These are phyloP conservation scores for Luscinia luscinia DNA, from an alignment of 2,797 vertebrate species.

Conservation along the genomic window DNA sequence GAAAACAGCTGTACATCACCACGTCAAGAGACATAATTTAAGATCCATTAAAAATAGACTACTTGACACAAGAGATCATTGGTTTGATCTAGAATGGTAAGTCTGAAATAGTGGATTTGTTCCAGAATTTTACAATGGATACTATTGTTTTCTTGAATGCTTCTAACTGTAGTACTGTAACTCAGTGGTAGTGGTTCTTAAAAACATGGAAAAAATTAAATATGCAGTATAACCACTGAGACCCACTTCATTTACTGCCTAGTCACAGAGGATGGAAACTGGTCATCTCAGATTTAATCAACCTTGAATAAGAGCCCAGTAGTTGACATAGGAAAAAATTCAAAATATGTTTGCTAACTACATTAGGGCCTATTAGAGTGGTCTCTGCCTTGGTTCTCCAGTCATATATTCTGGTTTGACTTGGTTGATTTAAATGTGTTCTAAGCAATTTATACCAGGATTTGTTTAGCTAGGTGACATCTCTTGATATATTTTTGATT, in stretches of 20 bases:
- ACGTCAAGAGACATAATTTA: neutral
- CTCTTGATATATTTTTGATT: neutral
- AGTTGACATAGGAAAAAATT: neutral
- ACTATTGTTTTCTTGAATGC: neutral
- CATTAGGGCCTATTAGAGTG: neutral
- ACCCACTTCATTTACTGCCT: neutral
- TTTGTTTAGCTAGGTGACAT: neutral
- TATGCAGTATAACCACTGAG: too few relatives aligned
- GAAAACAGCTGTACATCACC: neutral
- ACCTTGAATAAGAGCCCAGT: neutral
- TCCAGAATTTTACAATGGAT: neutral
- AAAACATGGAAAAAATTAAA: neutral
- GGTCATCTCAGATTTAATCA: neutral
- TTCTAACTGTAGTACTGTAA: neutral
- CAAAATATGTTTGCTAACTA: neutral
- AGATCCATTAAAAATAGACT: neutral
- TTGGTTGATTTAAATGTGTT: neutral
- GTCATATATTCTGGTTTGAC: neutral
- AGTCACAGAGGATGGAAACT: neutral
- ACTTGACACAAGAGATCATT: neutral
- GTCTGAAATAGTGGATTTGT: neutral
- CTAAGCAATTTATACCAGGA: neutral
- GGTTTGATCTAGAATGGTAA: neutral
- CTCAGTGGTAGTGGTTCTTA: neutral
- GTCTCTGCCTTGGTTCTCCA: neutral